Evolutionary conservation across 2,888 invertebrate genomes (phyloP), one percentile per base, ranked within the genome.

Genomic region (Zeuzera pyrina): DNA sequence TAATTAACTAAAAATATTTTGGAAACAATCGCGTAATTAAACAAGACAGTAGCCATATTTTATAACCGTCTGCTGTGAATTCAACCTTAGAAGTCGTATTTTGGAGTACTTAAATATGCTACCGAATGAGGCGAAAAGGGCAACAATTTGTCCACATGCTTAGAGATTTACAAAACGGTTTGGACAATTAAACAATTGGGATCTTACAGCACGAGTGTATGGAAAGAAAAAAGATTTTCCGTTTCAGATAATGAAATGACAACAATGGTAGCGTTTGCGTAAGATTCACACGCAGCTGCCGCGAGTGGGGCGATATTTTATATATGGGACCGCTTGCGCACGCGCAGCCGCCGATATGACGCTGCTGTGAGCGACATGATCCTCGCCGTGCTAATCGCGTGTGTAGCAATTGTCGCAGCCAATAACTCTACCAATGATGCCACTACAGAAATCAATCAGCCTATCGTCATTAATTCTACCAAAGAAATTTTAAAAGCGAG

Each of bases 401-500:
- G 65, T 52, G 50, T 77, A 44, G 47, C 61, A 16, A 60, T 59
- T 43, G 52, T 58, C 43, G 49, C 58, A 44, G 53, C 51, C 24
- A 59, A 60, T 31, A 65, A 67, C 35, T 47, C 58, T 36, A 55
- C 50, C 30, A 49, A 51, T 41, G 52, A 52, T 45, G 48, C 48
- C 35, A 47, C 48, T 2, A 37, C 39, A 1, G 41, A 39, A 15
- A 45, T 66, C 40, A 30, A 46, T 8, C 42, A 63, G 25, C 55
- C 62, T 0, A 54, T 46, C n/a, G n/a, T n/a, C n/a, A n/a, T n/a
- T n/a, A 68, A 70, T 38, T 54, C 73, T 41, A 77, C 78, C 52
- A 81, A 84, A 67, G 87, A 88, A 63, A 86, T 86, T 41, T 66
- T 86, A 16, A 81, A 81, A 46, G 83, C 84, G 15, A 85, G 87